Conservation (phyloP, 2,888 invertebrate species). For the Lottia scabra region DNA sequence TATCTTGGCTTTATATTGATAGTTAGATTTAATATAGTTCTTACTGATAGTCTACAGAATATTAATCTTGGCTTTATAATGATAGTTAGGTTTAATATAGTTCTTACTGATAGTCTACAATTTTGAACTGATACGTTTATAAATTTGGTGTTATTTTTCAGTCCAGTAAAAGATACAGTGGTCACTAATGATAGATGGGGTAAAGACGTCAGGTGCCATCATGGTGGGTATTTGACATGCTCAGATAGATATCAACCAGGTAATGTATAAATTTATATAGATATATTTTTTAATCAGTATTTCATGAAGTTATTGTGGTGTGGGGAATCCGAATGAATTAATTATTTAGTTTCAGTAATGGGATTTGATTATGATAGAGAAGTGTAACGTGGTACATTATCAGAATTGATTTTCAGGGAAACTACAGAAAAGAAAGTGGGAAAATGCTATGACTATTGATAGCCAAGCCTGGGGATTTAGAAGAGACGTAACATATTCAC, state of each 20-base stretch:
- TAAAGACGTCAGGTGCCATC: constrained; percentile 42
- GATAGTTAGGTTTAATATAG: constrained; percentile 44
- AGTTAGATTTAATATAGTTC: constrained; percentile 34
- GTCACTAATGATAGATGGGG: constrained; percentile 61
- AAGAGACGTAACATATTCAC: constrained; percentile 55
- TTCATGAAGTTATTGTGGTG: too few relatives aligned
- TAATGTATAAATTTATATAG: constrained; percentile 36
- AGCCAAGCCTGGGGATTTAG: constrained; percentile 75
- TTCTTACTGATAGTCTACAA: too few relatives aligned
- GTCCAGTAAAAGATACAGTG: constrained; percentile 50
- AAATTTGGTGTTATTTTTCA: neutral
- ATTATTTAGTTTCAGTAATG: too few relatives aligned
- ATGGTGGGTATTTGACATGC: constrained; percentile 56
- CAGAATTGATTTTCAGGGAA: constrained; percentile 17
- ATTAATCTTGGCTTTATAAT: constrained; percentile 70
- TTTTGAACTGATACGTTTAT: too few relatives aligned
- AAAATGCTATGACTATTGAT: constrained; percentile 94
- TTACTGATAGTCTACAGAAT: too few relatives aligned
- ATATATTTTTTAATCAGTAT: too few relatives aligned
- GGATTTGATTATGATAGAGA: too few relatives aligned
- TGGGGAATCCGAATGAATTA: too few relatives aligned
- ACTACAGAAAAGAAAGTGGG: constrained; percentile 83
- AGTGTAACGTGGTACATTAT: too few relatives aligned
- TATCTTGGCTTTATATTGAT: constrained; percentile 70
- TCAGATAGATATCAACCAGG: constrained; percentile 76